These are phyloP conservation scores for Ploceus nigricollis DNA, from an alignment of 2,113 vertebrate species.

Conservation along the genomic window DNA sequence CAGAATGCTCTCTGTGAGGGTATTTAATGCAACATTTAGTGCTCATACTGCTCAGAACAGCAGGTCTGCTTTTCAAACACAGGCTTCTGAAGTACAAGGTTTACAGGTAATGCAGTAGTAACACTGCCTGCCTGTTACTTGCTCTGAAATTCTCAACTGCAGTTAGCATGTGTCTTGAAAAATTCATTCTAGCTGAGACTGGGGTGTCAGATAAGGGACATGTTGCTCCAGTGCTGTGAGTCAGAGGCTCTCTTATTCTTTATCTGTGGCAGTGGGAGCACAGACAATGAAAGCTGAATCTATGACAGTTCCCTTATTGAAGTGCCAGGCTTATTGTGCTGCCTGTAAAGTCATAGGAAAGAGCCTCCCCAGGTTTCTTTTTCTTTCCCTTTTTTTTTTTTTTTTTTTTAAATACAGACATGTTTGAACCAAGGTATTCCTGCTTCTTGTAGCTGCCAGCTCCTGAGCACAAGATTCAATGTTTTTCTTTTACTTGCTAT, in stretches of 20 bases:
- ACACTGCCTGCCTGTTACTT: neutral
- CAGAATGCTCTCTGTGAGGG: neutral
- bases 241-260: neutral
- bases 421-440: conserved; percentile 2
- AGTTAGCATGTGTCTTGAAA: neutral
- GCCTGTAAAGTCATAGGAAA: neutral
- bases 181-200: neutral
- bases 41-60: neutral
- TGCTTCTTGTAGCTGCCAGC: neutral
- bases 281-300: neutral
- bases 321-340: neutral
- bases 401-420: neutral
- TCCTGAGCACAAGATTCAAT: neutral
- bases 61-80: neutral
- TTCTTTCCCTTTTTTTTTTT: neutral
- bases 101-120: neutral
- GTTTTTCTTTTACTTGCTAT: conserved; percentile 24
- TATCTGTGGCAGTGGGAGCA: neutral
- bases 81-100: neutral
- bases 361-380: neutral
- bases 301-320: neutral
- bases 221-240: neutral
- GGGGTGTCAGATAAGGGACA: neutral
- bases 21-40: neutral
- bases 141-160: neutral